A percentile compares a stretch with the other conserved stretches of the same genome.
Evolutionary conservation across 2,888 invertebrate genomes (phyloP).

Genomic region (Trisateles emortualis): DNA sequence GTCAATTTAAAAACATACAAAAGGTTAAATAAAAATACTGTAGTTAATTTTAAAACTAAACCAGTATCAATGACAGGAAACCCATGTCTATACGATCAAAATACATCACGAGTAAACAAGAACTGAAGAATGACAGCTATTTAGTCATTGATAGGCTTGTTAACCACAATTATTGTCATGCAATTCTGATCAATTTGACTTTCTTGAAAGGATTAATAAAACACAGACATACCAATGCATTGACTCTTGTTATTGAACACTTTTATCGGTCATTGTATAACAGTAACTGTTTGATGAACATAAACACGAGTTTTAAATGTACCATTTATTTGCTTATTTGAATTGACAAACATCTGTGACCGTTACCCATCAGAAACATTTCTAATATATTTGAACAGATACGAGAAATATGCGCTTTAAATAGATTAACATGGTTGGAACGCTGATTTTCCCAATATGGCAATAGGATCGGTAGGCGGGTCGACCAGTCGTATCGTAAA

Average conservation of each 20-base stretch:
- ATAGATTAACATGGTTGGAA: constrained; percentile 31
- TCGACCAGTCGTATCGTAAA: constrained; percentile 12
- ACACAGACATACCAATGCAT: constrained; percentile 39
- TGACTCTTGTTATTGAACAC: constrained; percentile 28
- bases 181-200: constrained; percentile 30
- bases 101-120: constrained; percentile 3
- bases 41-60: too few species aligned
- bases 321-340: constrained; percentile 11
- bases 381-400: constrained; percentile 25
- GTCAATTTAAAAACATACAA: neutral
- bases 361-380: constrained; percentile 26
- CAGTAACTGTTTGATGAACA: constrained; percentile 6
- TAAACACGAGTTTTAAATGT: constrained; percentile 3
- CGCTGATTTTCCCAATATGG: constrained; percentile 37
- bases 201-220: constrained; percentile 36
- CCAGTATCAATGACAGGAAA: neutral
- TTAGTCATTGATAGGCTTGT: constrained; percentile 33
- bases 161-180: constrained; percentile 36
- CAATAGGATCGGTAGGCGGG: constrained; percentile 15
- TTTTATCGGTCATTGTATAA: neutral
- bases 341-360: constrained; percentile 12
- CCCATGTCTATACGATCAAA: neutral
- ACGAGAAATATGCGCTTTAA: constrained; percentile 29
- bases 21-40: neutral
- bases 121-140: constrained; percentile 18